These are phyloP conservation scores for Dendrocopos noguchii DNA, from an alignment of 2,113 vertebrate species.

Conservation along the genomic window DNA sequence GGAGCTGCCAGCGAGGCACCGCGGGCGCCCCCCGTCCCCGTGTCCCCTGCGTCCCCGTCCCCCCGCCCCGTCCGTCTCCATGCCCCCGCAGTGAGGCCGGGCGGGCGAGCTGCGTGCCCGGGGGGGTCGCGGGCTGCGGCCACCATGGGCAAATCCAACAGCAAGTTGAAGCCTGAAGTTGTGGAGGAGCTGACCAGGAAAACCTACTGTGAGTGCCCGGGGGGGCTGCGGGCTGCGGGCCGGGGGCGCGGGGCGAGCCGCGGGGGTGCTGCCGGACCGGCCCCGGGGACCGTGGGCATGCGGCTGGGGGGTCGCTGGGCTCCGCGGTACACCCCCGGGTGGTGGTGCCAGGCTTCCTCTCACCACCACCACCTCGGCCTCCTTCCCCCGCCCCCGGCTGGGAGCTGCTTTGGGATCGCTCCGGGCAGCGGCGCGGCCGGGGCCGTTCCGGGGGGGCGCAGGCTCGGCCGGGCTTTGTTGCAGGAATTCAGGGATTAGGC, in stretches of 20 bases:
- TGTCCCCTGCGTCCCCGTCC: no score
- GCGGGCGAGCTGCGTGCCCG: not conserved
- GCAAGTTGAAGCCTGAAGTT: slow-evolving; percentile 93
- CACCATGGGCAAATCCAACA: slow-evolving; percentile 94
- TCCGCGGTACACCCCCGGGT: not conserved
- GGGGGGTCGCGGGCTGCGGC: not conserved
- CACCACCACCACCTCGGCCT: no score
- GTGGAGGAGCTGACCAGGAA: slow-evolving; percentile 94
- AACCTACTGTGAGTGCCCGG: slow-evolving; percentile 89
- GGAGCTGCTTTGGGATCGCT: not conserved
- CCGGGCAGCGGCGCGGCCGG: not conserved
- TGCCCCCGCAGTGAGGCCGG: slow-evolving; percentile 25
- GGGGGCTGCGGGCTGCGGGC: not conserved
- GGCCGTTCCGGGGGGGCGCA: not conserved
- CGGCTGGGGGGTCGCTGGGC: not conserved
- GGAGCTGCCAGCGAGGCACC: not conserved
- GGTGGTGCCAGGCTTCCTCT: not conserved
- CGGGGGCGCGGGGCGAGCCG: no score
- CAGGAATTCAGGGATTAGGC: not conserved
- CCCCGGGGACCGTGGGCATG: not conserved
- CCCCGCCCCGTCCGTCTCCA: not conserved
- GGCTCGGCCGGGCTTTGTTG: slow-evolving; percentile 46
- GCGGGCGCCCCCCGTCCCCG: not conserved
- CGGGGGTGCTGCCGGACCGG: not conserved
- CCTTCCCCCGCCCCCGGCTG: not conserved